Evolutionary conservation across 2,113 vertebrate genomes (phyloP).

Genomic region (Ammodramus savannarum): DNA sequence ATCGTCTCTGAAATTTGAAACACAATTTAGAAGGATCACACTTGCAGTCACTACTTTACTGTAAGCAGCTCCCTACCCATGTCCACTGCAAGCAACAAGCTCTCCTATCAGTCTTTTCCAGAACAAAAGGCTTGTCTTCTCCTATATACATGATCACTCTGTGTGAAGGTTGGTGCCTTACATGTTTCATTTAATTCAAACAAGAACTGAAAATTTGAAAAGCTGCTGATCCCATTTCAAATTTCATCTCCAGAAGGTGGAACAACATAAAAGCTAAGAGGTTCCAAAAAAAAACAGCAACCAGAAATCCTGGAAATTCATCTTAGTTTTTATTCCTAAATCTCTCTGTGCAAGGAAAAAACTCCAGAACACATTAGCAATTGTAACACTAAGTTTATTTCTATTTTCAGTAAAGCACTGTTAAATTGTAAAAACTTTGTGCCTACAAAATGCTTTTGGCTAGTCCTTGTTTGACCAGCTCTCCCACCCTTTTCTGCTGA

Average conservation of each 20-base stretch:
- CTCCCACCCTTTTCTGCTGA: neutral
- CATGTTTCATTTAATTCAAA: neutral
- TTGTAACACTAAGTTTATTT: neutral
- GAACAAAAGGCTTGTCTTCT: neutral
- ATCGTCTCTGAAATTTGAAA: neutral
- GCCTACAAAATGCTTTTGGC: neutral
- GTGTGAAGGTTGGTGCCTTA: neutral
- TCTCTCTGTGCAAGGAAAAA: neutral
- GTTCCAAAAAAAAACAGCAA: neutral
- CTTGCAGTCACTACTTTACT: neutral
- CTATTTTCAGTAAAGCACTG: neutral
- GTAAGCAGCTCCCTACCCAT: neutral
- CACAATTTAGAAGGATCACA: rapidly evolving
- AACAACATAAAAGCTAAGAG: neutral
- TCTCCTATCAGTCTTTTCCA: neutral
- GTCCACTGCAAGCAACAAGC: neutral
- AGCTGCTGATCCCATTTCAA: neutral
- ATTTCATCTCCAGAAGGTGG: neutral
- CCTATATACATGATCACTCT: neutral
- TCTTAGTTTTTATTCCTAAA: neutral
- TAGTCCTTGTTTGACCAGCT: neutral
- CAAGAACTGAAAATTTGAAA: neutral
- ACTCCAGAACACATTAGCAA: neutral
- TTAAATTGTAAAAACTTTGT: neutral
- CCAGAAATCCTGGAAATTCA: neutral